phyloP scores from a whole-genome alignment of 2,113 vertebrate genomes.

The Reinhardtius hippoglossoides region DNA sequence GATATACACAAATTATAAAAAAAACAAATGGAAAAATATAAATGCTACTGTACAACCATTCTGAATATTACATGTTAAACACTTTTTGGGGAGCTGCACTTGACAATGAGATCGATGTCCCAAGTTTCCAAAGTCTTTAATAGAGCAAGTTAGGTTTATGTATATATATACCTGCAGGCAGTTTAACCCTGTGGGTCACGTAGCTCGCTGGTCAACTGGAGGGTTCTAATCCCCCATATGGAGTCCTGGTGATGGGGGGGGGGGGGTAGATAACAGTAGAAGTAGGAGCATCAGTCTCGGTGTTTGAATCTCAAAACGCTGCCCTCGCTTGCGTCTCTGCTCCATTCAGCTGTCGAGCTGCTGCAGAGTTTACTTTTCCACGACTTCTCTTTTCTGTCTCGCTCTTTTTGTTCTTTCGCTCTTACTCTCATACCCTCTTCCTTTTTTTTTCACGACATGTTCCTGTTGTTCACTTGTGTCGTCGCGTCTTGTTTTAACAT shows the following conservation, averaged over 20 bases:
- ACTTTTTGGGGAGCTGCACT: too few relatives aligned
- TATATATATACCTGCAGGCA: slow-evolving; percentile 20
- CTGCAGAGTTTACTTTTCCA: too few relatives aligned
- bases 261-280: neutral
- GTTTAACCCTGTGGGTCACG: slow-evolving; percentile 33
- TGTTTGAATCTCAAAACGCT: neutral
- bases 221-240: slow-evolving; percentile 44
- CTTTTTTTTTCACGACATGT: neutral
- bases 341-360: too few relatives aligned
- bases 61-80: too few relatives aligned
- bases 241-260: neutral
- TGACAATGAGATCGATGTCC: too few relatives aligned
- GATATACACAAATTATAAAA: too few relatives aligned
- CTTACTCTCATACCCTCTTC: neutral
- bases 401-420: neutral
- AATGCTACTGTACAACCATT: too few relatives aligned
- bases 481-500: neutral
- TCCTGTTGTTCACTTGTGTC: neutral
- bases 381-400: neutral
- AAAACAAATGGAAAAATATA: too few relatives aligned
- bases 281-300: too few relatives aligned
- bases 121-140: too few relatives aligned
- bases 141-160: too few relatives aligned
- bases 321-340: too few relatives aligned
- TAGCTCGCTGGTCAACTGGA: neutral